Conservation (phyloP, 2,113 vertebrate genomes). For the Vulpes vulpes region DNA sequence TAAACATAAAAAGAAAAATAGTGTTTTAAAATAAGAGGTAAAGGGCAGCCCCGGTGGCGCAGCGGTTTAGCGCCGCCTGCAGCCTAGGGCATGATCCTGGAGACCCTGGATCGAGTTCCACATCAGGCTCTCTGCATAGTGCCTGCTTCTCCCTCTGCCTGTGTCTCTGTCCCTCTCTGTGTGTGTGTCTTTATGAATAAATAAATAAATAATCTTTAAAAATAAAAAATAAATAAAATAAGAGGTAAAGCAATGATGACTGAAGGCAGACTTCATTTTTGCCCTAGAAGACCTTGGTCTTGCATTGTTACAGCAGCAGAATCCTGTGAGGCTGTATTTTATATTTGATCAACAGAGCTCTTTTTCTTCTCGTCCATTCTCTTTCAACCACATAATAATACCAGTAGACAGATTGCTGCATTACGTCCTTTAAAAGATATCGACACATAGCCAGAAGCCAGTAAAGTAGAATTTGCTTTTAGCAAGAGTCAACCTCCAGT, state of each 20-base stretch:
- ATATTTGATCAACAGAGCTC: background rate
- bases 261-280: background rate
- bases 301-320: background rate
- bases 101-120: no score
- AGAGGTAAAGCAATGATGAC: background rate
- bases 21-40: background rate
- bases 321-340: background rate
- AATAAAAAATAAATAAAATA: background rate
- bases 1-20: constrained; percentile 26
- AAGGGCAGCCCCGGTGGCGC: background rate
- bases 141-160: no score
- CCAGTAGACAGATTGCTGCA: background rate
- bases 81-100: no score
- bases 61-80: no score
- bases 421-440: background rate
- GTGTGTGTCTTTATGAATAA: no score
- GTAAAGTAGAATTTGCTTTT: constrained; percentile 16
- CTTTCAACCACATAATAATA: background rate
- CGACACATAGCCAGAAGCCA: background rate
- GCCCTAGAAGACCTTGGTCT: background rate
- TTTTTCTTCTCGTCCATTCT: background rate
- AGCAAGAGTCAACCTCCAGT: background rate
- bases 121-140: no score
- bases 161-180: no score
- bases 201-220: background rate